Conservation (phyloP, 2,797 vertebrate species). For the Choloepus didactylus region DNA sequence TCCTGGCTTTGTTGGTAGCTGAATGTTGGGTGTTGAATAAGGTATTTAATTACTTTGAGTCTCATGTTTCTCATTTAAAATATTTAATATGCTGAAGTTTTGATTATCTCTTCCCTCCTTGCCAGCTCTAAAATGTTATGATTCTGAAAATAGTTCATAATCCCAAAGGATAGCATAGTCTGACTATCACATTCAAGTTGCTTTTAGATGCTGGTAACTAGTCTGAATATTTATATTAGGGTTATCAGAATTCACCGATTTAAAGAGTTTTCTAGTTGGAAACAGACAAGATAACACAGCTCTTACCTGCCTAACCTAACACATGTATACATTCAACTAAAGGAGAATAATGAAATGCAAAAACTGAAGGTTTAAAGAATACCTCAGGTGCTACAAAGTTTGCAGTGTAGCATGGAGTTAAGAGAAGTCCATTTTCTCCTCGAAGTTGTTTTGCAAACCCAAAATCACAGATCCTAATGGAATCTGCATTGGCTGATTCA, state of each 20-base stretch:
- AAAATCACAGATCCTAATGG: constrained; percentile 97
- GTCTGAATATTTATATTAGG: constrained; percentile 50
- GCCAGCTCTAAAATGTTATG: constrained; percentile 19
- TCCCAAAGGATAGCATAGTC: background rate
- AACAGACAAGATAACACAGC: background rate
- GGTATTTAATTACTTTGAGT: background rate
- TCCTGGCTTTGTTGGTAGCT: constrained; percentile 17
- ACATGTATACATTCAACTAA: constrained; percentile 50
- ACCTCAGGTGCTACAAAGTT: constrained; percentile 99
- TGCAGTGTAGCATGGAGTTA: constrained; percentile 98
- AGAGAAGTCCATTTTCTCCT: constrained; percentile 96
- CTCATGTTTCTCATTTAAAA: constrained; percentile 17
- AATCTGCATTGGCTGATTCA: constrained; percentile 96
- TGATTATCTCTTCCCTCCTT: background rate
- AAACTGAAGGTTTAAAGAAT: constrained; percentile 64
- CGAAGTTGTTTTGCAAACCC: constrained; percentile 98
- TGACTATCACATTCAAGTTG: constrained; percentile 38
- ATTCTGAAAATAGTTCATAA: constrained; percentile 42
- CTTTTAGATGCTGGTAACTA: constrained; percentile 7
- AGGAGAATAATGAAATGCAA: constrained; percentile 58
- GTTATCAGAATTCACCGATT: constrained; percentile 52
- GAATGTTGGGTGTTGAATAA: constrained; percentile 1
- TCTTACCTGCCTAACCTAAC: constrained; percentile 28
- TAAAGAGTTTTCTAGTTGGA: constrained; percentile 44
- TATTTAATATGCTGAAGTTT: constrained; percentile 22